Evolutionary conservation across 2,888 invertebrate species (phyloP), one percentile per base, ranked within the genome.

Genomic region (Pachydiplax longipennis): DNA sequence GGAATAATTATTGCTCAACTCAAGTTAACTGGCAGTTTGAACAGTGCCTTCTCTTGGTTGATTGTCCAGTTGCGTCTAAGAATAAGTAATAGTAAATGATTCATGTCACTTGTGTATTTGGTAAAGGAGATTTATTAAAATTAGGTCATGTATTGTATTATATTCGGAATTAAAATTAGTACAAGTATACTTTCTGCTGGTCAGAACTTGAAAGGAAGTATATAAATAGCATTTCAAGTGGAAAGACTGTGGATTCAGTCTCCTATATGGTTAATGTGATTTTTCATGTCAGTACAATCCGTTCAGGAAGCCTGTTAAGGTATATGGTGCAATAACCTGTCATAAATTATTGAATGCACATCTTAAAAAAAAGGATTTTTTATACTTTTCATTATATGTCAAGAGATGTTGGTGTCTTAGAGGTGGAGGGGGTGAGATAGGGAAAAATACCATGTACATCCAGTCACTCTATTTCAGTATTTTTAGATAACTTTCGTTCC

Each of bases 101-200:
- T 87, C 53, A 65, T 87, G 87, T 87, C 87, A 87, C 37, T 37
- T 61, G 37, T 87, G 87, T 87, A 61, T 87, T 87, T 87, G 87
- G 87, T 87, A 87, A 87, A 61, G 87, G 87, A 87, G 87, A 87
- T 37, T 65, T 37, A 87, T 87, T 61, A 87, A 37, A 48, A 87
- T 87, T 87, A 87, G 82, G 48, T 35, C 37, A 58, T 87, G 61
- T 87, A 48, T 61, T 87, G 61, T 87, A 87, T 87, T 87, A 61
- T 87, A 87, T 87, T 61, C 31, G 37, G 37, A 83, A 87, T 87
- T 87, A 53, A 61, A 61, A 87, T 87, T 61, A 87, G 87, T 87
- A 87, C 87, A 87, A 87, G 87, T 87, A 87, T 87, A 87, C 87
- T 87, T 87, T 87, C 87, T 87, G 87, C 87, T 87, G 87, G 87